These are phyloP conservation scores for Pagetopsis macropterus DNA, from an alignment of 2,797 vertebrate species.

Conservation along the genomic window DNA sequence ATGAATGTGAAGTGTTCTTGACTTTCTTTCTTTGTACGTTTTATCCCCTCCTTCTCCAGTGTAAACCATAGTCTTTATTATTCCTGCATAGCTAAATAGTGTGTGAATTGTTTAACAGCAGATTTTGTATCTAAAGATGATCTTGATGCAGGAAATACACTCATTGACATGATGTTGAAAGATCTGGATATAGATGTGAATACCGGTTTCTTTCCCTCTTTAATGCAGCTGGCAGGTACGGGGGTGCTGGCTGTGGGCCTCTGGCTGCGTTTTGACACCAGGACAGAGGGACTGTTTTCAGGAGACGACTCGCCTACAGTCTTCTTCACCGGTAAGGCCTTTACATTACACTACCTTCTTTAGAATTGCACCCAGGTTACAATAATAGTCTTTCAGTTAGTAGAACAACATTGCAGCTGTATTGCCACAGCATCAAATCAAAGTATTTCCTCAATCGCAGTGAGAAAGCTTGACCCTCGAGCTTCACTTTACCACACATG, in stretches of 20 bases:
- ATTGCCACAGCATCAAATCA: too few species aligned
- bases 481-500: background rate
- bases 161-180: background rate
- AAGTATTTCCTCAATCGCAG: background rate
- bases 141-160: too few species aligned
- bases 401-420: too few species aligned
- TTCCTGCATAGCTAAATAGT: too few species aligned
- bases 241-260: constrained; percentile 91
- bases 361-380: background rate
- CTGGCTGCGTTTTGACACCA: constrained; percentile 94
- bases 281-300: constrained; percentile 89
- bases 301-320: constrained; percentile 73
- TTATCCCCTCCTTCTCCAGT: background rate
- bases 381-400: too few species aligned
- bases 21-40: too few species aligned
- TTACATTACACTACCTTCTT: background rate
- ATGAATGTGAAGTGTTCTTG: background rate
- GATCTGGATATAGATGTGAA: background rate
- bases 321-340: constrained; percentile 91
- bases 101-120: too few species aligned
- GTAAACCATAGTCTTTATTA: too few species aligned
- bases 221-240: constrained; percentile 89
- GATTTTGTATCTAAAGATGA: too few species aligned
- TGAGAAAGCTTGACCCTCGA: background rate
- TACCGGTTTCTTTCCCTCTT: background rate